Base-by-base conservation (phyloP, 2,888 invertebrate genomes). In the Diaperis boleti region DNA sequence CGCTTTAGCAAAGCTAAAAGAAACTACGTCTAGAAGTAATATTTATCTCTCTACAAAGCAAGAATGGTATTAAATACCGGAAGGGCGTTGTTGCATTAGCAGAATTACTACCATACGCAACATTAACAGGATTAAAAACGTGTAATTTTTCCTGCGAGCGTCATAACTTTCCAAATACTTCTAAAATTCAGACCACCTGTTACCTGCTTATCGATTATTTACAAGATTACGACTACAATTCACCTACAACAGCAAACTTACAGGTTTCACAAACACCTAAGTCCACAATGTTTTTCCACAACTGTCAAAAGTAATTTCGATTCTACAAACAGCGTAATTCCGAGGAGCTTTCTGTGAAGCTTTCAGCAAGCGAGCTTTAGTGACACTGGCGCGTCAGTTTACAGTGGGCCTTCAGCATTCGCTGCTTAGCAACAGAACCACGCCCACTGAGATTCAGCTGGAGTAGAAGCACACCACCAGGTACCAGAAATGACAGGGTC, bases 351-450 rank as follows among this genome's bases (percentile, higher is more conserved):
- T 47, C 54, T 42, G 26, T 45, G 62, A 64, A 65, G 67, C 67
- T 64, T 67, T 60, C 68, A 66, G 64, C 60, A 41, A 62, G 60
- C 66, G 69, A 71, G 76, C 75, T 75, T 73, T 70, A 66, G 69
- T 75, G 74, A 72, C 71, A 77, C 76, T 76, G 77, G 66, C 72
- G 72, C 72, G 72, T 72, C 71, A 72, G 73, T 72, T 73, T 75
- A 75, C 72, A 69, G 72, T 76, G 71, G 74, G 73, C 75, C 76
- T 78, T 76, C 77, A 73, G 75, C 73, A 72, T 70, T 64, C 67
- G 79, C 73, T 77, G 78, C 79, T 74, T 75, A 75, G 79, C 78
- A 78, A 78, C 79, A 72, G 73, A 63, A 70, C 78, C 77, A 76
- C 77, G 77, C 77, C 77, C 72, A 77, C 72, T 57, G 64, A 71